Base-by-base conservation (phyloP, 2,797 vertebrate genomes). In the Gila robusta region DNA sequence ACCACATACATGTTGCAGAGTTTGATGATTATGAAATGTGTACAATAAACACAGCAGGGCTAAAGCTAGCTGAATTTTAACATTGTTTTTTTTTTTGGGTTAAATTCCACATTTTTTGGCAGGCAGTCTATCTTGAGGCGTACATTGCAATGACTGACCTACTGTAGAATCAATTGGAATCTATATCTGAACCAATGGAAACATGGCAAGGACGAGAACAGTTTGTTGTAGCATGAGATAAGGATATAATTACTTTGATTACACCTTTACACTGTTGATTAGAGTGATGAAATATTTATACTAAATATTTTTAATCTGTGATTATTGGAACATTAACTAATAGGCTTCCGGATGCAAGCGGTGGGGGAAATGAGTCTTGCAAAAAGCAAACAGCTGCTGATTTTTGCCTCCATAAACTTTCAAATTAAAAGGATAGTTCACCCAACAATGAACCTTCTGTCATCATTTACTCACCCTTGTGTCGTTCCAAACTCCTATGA, bases 1-100 rank as follows among this genome's bases (percentile, higher is more conserved):
- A 88, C 77, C 74, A 82, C 83, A 91, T 90, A 72, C 79, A 7
- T 41, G 69, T 39, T 49, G 41, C 39, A 83, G 56, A 83, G 41
- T 83, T 10, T 23, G 64, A 52, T 47, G 54, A 73, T 73, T 44
- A 39, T 66, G n/a, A 56, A 78, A 78, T 79, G 83, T 78, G 26
- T 59, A 59, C 37, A 59, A 54, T 41, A 77, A 41, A 77, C 59
- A 70, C 66, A 54, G 32, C 32, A 28, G 59, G 23, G 21, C 47
- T 23, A 77, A 77, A 78, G 47, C 73, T 54, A 78, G 47, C 35
- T 54, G 19, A n/a, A 76, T 70, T 81, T 11, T 14, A 16, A 72
- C 47, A 56, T 41, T 9, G 4, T n/a, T 11, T 56, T 47, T 71
- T 70, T 70, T n/a, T n/a, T n/a, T n/a, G 21, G 37, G 5, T 59